Conservation (phyloP, 2,797 vertebrate species). For the Tolypeutes matacus region DNA sequence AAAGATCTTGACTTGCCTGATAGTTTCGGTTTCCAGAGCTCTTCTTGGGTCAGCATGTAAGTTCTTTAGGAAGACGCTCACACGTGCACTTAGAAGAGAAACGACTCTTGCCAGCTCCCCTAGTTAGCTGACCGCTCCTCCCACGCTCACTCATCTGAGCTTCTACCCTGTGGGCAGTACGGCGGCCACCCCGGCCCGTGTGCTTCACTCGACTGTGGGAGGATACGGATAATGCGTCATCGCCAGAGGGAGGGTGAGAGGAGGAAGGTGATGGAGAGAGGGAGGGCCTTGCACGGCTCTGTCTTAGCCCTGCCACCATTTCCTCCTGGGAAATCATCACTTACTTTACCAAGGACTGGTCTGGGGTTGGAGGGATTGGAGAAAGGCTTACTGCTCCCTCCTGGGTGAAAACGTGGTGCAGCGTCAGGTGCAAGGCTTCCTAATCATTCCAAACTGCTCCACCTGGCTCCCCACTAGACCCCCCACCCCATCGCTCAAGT, state of each 20-base stretch:
- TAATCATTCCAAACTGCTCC: rapidly evolving
- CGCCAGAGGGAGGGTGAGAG: neutral
- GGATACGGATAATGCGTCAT: neutral
- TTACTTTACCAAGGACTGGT: neutral
- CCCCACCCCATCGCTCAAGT: neutral
- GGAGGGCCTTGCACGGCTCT: neutral
- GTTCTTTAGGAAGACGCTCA: neutral
- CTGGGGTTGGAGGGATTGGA: neutral
- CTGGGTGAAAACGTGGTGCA: rapidly evolving
- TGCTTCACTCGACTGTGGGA: neutral
- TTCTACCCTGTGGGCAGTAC: rapidly evolving
- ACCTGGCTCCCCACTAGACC: no score
- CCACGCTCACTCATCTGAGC: rapidly evolving
- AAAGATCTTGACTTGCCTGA: rapidly evolving
- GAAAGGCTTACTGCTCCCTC: neutral
- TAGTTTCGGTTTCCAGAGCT: no score
- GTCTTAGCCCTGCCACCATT: neutral
- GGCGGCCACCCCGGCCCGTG: rapidly evolving
- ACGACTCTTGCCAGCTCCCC: rapidly evolving
- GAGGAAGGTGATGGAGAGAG: neutral
- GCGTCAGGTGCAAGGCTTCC: rapidly evolving
- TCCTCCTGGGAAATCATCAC: no score
- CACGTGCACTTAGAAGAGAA: rapidly evolving
- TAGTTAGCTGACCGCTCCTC: rapidly evolving
- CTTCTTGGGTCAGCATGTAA: rapidly evolving